Evolutionary conservation across 1,140 invertebrate genomes (phyloP).

Genomic region (Babylonia areolata): DNA sequence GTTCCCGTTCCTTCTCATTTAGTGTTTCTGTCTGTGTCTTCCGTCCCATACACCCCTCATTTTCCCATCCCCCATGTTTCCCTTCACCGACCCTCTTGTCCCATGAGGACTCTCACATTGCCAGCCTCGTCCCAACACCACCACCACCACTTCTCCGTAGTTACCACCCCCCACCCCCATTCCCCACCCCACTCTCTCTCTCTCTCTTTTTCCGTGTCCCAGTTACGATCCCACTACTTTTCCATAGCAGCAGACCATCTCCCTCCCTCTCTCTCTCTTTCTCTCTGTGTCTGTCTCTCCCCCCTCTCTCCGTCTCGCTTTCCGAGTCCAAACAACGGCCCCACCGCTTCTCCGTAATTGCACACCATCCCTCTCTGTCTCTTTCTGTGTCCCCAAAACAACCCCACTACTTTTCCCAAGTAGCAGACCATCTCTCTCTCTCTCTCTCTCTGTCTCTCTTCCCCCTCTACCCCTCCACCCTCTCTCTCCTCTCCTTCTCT

Average conservation of each 20-base stretch:
- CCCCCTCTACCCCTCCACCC: neutral
- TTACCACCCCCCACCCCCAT: neutral
- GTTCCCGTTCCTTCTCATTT: neutral
- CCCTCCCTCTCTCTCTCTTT: neutral
- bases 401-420: too few species aligned
- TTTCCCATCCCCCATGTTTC: too few species aligned
- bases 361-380: too few species aligned
- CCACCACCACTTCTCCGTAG: neutral
- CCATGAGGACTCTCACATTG: neutral
- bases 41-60: neutral
- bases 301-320: too few species aligned
- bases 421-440: neutral
- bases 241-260: too few species aligned
- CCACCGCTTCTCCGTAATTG: too few species aligned
- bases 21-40: neutral
- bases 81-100: neutral
- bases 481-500: neutral
- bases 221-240: too few species aligned
- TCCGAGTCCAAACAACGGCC: too few species aligned
- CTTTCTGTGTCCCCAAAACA: too few species aligned
- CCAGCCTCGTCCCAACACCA: neutral
- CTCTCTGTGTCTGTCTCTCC: neutral
- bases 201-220: conserved; percentile 12
- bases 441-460: neutral
- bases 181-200: neutral